Conservation (phyloP, 2,113 vertebrate genomes). For the Mionectes macconnelli region DNA sequence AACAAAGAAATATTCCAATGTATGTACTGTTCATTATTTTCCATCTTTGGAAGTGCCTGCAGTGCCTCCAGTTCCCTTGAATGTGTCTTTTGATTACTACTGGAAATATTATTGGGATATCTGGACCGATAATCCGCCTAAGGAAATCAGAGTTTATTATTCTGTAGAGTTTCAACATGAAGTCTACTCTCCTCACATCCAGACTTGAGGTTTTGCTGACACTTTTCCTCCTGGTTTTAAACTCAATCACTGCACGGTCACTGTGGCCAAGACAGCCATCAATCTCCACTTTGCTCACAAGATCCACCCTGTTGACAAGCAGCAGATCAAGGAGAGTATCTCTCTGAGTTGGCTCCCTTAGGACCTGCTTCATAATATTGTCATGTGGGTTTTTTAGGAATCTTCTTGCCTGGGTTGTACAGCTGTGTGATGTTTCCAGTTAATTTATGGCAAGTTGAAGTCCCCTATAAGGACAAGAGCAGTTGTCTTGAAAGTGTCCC, state of each 20-base stretch:
- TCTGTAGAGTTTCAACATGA: background rate
- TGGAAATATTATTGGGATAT: background rate
- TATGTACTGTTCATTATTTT: background rate
- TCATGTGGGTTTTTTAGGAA: no score
- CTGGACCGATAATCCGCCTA: background rate
- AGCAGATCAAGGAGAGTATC: background rate
- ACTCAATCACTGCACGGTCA: fast-evolving
- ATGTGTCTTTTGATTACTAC: background rate
- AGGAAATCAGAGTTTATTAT: background rate
- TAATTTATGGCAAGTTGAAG: background rate
- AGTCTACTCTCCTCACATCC: background rate
- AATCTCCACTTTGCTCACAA: fast-evolving
- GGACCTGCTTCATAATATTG: background rate
- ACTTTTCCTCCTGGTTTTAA: background rate
- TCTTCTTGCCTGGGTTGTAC: background rate
- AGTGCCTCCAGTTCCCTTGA: background rate
- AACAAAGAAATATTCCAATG: background rate
- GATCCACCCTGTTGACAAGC: background rate
- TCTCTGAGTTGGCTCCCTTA: background rate
- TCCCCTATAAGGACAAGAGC: background rate
- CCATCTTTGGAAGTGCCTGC: background rate
- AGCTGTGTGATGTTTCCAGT: background rate
- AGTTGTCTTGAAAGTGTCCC: background rate
- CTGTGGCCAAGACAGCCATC: background rate
- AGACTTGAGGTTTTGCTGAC: background rate